Evolutionary conservation across 1,140 invertebrate species (phyloP), one percentile per base, ranked within the genome.

Genomic region (Atta texana): DNA sequence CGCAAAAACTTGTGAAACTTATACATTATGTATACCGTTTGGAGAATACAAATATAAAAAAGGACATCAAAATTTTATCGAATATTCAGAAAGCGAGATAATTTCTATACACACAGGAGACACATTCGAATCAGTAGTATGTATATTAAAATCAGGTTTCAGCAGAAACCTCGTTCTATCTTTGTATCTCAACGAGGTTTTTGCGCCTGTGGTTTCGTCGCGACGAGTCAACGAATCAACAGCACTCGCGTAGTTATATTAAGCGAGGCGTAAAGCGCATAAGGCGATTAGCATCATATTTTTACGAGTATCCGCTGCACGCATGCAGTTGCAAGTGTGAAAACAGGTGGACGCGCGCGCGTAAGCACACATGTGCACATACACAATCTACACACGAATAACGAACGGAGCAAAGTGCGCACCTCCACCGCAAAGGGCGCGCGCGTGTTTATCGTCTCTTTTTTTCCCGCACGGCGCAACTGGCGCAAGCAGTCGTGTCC

Each of bases 401-500:
- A 34, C 31, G 14, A 4, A 2, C 61, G 31, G 6, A 3, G 5
- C 28, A 12, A 39, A 78, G 53, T 49, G 34, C 31, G 53, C 84
- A 21, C 34, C 57, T 85, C 31, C 66, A 21, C 18, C 18, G 39
- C 68, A 59, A 57, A 75, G 64, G 55, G 75, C 86, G 85, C 80
- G 53, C 78, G 74, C 14, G 80, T 85, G 28, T 85, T 74, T 72
- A 59, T 80, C 68, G 14, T 75, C n/a, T 75, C n/a, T 1, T 75
- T 71, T 69, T 69, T 68, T 69, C 49, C 39, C 8, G 34, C 18
- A 44, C 8, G 39, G 39, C 39, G 39, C 39, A 44, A 10, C 39
- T 44, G 39, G 39, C 39, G 39, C 64, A 7, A 90, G 89, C 64
- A 91, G 87, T 91, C 89, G 89, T 91, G 87, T 91, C 87, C 90